Evolutionary conservation across 2,888 invertebrate genomes (phyloP).

Genomic region (Alsophila aescularia): DNA sequence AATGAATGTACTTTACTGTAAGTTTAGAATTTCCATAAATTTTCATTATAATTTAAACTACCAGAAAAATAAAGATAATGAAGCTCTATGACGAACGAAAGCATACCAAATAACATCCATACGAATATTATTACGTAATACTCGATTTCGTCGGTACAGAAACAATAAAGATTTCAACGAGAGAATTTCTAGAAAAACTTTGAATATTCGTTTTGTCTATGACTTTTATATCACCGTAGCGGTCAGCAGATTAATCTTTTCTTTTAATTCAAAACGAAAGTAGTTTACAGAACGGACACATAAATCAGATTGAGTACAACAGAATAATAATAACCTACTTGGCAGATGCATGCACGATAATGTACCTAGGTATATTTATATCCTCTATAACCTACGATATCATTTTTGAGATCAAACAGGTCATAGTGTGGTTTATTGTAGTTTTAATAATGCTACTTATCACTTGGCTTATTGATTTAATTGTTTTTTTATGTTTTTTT

Average conservation of each 20-base stretch:
- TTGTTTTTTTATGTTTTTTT: too few species aligned
- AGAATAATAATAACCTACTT: constrained; percentile 63
- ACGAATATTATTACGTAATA: too few species aligned
- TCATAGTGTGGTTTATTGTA: constrained; percentile 15
- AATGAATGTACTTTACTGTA: too few species aligned
- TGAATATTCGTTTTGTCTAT: not conserved
- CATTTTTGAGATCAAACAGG: constrained; percentile 51
- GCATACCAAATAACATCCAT: too few species aligned
- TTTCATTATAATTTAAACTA: too few species aligned
- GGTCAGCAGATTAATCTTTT: constrained; percentile 1
- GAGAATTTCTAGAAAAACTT: not conserved
- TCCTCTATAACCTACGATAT: constrained; percentile 21
- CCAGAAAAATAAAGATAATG: too few species aligned
- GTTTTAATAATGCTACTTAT: too few species aligned
- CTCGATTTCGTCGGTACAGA: too few species aligned
- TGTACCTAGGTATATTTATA: constrained; percentile 17
- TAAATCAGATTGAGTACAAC: constrained; percentile 51
- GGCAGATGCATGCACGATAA: constrained; percentile 46
- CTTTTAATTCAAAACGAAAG: constrained; percentile 23
- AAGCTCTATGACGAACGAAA: too few species aligned
- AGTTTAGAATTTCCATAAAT: too few species aligned
- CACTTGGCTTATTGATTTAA: too few species aligned
- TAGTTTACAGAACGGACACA: constrained; percentile 46
- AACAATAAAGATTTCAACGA: not conserved
- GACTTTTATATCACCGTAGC: constrained; percentile 6